Conservation (phyloP, 2,797 vertebrate genomes). For the Furcifer pardalis region DNA sequence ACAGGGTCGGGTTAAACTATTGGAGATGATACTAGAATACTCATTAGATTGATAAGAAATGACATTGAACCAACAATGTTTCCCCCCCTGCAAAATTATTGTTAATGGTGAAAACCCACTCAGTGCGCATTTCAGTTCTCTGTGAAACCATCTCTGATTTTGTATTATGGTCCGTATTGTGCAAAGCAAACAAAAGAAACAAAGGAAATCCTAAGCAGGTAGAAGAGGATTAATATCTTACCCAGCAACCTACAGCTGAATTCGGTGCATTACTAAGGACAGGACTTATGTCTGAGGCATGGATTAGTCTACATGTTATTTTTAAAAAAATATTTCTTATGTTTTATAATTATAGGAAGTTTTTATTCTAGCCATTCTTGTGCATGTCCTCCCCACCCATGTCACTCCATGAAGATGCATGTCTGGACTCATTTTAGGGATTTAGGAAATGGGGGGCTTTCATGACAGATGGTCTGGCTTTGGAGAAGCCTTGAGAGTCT, state of each 20-base stretch:
- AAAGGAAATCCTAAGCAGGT: background rate
- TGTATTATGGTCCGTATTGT: background rate
- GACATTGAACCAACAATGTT: background rate
- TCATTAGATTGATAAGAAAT: background rate
- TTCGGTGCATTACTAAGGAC: background rate
- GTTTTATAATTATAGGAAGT: background rate
- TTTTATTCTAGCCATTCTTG: background rate
- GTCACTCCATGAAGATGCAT: background rate
- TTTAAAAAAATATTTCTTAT: background rate
- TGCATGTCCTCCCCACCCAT: background rate
- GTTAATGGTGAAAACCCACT: background rate
- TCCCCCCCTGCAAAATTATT: background rate
- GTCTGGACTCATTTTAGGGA: background rate
- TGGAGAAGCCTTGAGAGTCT: background rate
- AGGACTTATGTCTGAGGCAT: fast-evolving
- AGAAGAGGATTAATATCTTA: background rate
- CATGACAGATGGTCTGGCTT: too few relatives aligned
- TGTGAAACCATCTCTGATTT: background rate
- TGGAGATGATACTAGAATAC: slow-evolving; percentile 19
- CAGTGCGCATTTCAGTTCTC: background rate
- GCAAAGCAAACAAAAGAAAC: background rate
- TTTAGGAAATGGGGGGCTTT: background rate
- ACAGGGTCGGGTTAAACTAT: slow-evolving; percentile 12
- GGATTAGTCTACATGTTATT: background rate
- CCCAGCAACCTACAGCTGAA: background rate